Evolutionary conservation across 2,113 vertebrate genomes (phyloP), one percentile per base, ranked within the genome.

Genomic region (Malurus melanocephalus): DNA sequence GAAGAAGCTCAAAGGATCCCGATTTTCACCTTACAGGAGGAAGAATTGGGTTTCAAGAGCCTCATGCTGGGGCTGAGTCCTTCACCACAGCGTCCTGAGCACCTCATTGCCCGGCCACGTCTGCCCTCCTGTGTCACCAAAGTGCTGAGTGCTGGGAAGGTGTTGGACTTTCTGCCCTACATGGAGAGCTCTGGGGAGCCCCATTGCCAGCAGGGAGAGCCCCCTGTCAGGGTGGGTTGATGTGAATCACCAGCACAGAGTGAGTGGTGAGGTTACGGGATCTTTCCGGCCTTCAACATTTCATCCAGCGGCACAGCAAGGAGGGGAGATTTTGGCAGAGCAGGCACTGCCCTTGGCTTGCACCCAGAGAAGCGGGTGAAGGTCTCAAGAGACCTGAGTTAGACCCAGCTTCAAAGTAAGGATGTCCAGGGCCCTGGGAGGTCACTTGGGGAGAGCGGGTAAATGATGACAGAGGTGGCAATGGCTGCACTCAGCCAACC

Each of bases 11-110:
- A 93, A 95, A 95, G 92, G 85, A 95, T 97, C 94, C 93, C 87
- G 97, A 96, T 97, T 97, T 97, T 93, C 85, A 94, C 93, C 94
- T 96, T 96, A 92, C 89, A 95, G 94, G 95, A 85, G 92, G 95
- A 97, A 97, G 95, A 95, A 95, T 69, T 32, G 9, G 32, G 17
- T 85, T 92, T 96, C 86, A 88, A 93, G 93, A 72, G 84, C 84
- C 83, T 93, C 81, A 6, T n/a, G 27, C 59, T 62, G 23, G 11
- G 80, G 8, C 53, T 2, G 16, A 75, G 57, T 69, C 35, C 52
- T 33, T 64, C 62, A 65, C n/a, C 13, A 3, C 1, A 3, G 48
- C 6, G 24, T 71, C 65, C 76, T 22, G 53, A 26, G 9, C 42
- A 48, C 8, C 16, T 42, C 1, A 0, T 6, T n/a, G 19, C 18